A percentile compares a stretch with the other conserved stretches of the same genome.
These are phyloP conservation scores for Synanthedon tipuliformis DNA, from an alignment of 2,888 invertebrate species.

Conservation along the genomic window DNA sequence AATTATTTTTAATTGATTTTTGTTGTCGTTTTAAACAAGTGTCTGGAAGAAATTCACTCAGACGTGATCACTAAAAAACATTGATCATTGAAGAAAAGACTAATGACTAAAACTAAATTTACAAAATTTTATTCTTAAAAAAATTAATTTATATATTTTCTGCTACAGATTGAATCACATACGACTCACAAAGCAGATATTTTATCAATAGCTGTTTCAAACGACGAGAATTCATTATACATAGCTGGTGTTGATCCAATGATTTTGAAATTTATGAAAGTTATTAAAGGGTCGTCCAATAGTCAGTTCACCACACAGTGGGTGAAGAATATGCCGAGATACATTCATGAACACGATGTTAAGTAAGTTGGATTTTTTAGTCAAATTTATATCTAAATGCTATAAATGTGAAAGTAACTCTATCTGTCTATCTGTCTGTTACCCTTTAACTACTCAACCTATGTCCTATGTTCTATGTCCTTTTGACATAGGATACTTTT, in stretches of 20 bases:
- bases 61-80: too few relatives aligned
- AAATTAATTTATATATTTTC: background rate
- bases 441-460: too few relatives aligned
- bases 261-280: slow-evolving; percentile 79
- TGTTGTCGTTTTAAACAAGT: too few relatives aligned
- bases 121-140: too few relatives aligned
- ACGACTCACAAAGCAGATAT: slow-evolving; percentile 87
- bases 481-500: too few relatives aligned
- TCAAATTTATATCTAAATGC: background rate
- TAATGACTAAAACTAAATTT: too few relatives aligned
- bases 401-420: too few relatives aligned
- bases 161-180: slow-evolving; percentile 74
- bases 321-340: slow-evolving; percentile 84
- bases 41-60: too few relatives aligned
- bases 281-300: slow-evolving; percentile 60
- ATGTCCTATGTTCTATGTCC: too few relatives aligned
- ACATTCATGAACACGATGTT: slow-evolving; percentile 90
- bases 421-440: too few relatives aligned
- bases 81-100: too few relatives aligned
- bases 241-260: slow-evolving; percentile 87
- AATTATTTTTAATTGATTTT: too few relatives aligned
- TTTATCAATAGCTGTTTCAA: slow-evolving; percentile 77
- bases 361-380: slow-evolving; percentile 28
- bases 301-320: slow-evolving; percentile 73
- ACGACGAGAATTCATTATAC: slow-evolving; percentile 76